These are phyloP conservation scores for Oxystoma pomonae DNA, from an alignment of 2,888 invertebrate species.

Conservation along the genomic window DNA sequence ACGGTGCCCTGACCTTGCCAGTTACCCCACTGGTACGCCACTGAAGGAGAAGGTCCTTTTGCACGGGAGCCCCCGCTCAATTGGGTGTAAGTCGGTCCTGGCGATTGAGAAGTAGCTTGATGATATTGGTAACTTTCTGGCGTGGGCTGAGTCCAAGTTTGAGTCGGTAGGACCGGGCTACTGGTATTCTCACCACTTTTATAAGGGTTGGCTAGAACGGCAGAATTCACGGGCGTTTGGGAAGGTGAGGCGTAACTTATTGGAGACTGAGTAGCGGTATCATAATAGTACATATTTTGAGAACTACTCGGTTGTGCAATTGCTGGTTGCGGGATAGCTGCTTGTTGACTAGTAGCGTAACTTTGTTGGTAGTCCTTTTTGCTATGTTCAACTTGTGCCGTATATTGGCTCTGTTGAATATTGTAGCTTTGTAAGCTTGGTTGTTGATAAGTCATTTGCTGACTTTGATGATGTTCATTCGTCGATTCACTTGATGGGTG, in stretches of 20 bases:
- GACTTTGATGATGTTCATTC: constrained; percentile 30
- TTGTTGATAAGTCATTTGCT: constrained; percentile 52
- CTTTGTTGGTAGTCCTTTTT: background rate
- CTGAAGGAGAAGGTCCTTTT: constrained; percentile 45
- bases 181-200: constrained; percentile 58
- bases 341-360: constrained; percentile 30
- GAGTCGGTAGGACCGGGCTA: constrained; percentile 62
- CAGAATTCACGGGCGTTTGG: constrained; percentile 56
- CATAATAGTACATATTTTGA: constrained; percentile 65
- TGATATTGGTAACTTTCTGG: constrained; percentile 62
- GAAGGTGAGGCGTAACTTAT: constrained; percentile 62
- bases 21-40: constrained; percentile 42
- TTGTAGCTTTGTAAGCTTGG: constrained; percentile 40
- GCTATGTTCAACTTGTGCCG: background rate
- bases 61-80: constrained; percentile 52
- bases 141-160: constrained; percentile 57
- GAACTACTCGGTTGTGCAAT: constrained; percentile 56
- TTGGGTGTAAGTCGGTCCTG: constrained; percentile 81
- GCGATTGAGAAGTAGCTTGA: constrained; percentile 75
- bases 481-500: constrained; percentile 37
- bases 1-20: constrained; percentile 37
- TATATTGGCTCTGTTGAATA: constrained; percentile 24
- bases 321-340: constrained; percentile 36
- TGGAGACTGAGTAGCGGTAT: constrained; percentile 54
- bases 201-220: constrained; percentile 52